These are phyloP conservation scores for Elaeidobius kamerunicus DNA, from an alignment of 2,888 invertebrate genomes.

Conservation along the genomic window DNA sequence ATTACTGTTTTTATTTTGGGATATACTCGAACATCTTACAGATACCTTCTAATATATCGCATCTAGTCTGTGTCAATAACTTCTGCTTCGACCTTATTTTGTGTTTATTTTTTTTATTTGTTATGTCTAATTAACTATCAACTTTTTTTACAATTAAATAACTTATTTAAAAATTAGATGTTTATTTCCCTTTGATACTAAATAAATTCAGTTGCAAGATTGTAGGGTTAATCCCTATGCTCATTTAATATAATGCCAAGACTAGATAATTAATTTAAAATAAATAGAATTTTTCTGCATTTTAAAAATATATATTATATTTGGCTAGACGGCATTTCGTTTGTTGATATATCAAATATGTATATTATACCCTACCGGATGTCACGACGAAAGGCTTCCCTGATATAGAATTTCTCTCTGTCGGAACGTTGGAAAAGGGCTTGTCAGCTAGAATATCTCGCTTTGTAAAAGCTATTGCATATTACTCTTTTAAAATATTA, in stretches of 20 bases:
- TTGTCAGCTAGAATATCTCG: constrained; percentile 12
- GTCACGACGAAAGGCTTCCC: constrained; percentile 25
- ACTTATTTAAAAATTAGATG: too few relatives aligned
- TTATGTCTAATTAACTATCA: too few relatives aligned
- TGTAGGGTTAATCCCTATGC: too few relatives aligned
- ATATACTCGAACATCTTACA: constrained; percentile 1
- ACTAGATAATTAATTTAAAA: too few relatives aligned
- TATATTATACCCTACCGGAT: constrained; percentile 20
- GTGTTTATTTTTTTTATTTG: too few relatives aligned
- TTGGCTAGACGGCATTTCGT: constrained; percentile 15
- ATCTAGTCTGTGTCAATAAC: background rate
- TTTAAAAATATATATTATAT: too few relatives aligned
- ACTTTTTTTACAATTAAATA: too few relatives aligned
- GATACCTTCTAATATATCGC: background rate
- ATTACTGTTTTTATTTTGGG: constrained; percentile 13
- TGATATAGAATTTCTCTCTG: constrained; percentile 14
- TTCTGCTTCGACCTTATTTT: too few relatives aligned
- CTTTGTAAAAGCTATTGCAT: constrained; percentile 15
- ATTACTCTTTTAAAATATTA: constrained; percentile 19
- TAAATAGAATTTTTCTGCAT: too few relatives aligned
- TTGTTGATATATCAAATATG: constrained; percentile 22
- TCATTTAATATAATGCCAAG: too few relatives aligned
- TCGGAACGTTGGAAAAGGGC: constrained; percentile 4
- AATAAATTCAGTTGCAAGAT: too few relatives aligned
- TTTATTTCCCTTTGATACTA: too few relatives aligned